Evolutionary conservation across 2,113 vertebrate species (phyloP), one percentile per base, ranked within the genome.

Genomic region (Genyomyrus donnyi): DNA sequence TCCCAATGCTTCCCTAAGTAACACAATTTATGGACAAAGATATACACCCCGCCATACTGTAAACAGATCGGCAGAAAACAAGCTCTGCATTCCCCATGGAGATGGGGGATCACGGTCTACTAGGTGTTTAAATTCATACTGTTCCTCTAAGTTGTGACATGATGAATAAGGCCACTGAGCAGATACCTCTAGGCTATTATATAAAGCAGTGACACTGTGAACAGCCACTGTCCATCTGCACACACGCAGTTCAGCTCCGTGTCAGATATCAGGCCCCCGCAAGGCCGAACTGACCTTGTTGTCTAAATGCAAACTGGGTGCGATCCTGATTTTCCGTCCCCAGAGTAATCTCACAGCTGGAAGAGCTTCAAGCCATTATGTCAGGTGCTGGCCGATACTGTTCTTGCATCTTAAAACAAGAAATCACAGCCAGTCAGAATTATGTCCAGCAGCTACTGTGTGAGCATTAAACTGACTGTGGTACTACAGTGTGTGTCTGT

Each of bases 201-300:
- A 52, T 58, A 46, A 62, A 89, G 35, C n/a, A 21, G 17, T 7
- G 88, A 88, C 90, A 91, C 92, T 93, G 91, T 94, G 93, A 93
- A 89, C 2, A 48, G 91, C 90, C 92, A 88, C 87, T 88, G 91
- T 89, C 93, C 95, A 94, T 95, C 93, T 95, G 94, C 27, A 70
- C 9, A 52, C 70, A 91, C n/a, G 50, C 27, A 62, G 45, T 35
- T 86, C 45, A 21, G 70, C 53, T 15, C 90, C 91, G 53, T 90
- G 93, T 94, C 92, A 94, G 90, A 93, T 74, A 90, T 89, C 91
- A 91, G 48, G 56, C 90, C 91, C 91, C 92, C 91, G 77, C 93
- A 92, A 93, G 90, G 85, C 91, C 92, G 91, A 90, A 90, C 89
- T 95, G 94, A 95, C 95, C 95, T 95, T 93, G 5, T 90, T 48